Percentiles rank a stretch among this genome's conserved stretches.
phyloP scores from a whole-genome alignment of 1,140 invertebrate genomes.

The Drosophila nannoptera region DNA sequence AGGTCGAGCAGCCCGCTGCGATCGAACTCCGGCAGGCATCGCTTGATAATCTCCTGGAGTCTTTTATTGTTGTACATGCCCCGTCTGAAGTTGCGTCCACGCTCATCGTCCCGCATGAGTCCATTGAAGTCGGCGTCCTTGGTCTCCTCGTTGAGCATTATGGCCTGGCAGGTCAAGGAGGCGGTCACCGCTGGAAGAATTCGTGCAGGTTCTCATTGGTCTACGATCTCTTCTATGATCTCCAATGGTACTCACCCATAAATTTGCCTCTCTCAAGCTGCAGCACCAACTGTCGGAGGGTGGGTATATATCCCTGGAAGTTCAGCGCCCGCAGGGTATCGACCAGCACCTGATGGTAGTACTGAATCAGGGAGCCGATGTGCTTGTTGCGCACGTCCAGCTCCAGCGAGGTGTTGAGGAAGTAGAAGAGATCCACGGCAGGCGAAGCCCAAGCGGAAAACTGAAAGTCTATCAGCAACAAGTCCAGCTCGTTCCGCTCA shows the following conservation, averaged over 20 bases:
- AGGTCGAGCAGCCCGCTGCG: constrained; percentile 60
- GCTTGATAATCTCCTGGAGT: constrained; percentile 49
- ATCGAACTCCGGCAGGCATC: constrained; percentile 64
- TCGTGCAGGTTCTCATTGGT: not conserved
- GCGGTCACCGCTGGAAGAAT: constrained; percentile 53
- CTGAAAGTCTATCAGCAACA: constrained; percentile 79
- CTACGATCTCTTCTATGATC: not conserved
- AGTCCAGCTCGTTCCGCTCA: constrained; percentile 74
- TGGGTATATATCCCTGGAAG: constrained; percentile 62
- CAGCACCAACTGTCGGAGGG: constrained; percentile 55
- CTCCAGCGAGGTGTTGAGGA: constrained; percentile 58
- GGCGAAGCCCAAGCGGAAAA: constrained; percentile 69
- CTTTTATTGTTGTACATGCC: constrained; percentile 53
- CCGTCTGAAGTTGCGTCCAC: constrained; percentile 56
- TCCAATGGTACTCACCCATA: constrained; percentile 52
- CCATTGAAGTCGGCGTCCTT: constrained; percentile 67
- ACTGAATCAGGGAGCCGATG: constrained; percentile 58
- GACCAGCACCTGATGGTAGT: constrained; percentile 61
- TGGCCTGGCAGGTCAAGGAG: constrained; percentile 43
- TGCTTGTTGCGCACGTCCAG: constrained; percentile 40
- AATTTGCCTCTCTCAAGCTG: constrained; percentile 65
- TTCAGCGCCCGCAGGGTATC: constrained; percentile 55
- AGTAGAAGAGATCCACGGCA: constrained; percentile 72
- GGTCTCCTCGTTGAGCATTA: constrained; percentile 63
- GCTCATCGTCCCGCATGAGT: constrained; percentile 56